Conservation (phyloP, 2,797 vertebrate species). For the Lophius americanus region DNA sequence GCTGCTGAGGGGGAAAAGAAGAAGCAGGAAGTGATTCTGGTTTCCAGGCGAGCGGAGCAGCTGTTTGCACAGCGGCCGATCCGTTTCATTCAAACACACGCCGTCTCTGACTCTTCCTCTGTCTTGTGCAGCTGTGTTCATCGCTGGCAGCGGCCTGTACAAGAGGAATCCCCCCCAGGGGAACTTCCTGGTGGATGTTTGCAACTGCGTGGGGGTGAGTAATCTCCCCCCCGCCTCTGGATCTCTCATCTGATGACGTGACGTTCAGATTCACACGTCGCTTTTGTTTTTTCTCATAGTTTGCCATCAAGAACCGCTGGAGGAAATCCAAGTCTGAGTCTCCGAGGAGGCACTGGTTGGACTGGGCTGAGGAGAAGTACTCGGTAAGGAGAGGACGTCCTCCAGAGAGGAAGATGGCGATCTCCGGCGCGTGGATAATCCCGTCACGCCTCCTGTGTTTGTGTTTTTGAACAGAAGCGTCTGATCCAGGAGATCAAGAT, state of each 20-base stretch:
- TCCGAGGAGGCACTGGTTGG: constrained; percentile 90
- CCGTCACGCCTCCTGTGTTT: background rate
- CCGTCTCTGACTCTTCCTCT: constrained; percentile 15
- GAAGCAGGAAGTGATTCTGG: no score
- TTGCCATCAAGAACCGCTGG: constrained; percentile 89
- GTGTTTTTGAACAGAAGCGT: constrained; percentile 80
- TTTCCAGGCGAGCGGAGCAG: background rate
- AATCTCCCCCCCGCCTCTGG: background rate
- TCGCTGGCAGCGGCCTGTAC: constrained; percentile 90
- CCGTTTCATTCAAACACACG: background rate
- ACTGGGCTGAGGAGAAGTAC: constrained; percentile 95
- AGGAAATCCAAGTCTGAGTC: constrained; percentile 74
- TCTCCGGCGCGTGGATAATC: background rate
- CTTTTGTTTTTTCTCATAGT: constrained; percentile 73
- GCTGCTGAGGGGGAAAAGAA: no score
- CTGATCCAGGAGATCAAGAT: constrained; percentile 94
- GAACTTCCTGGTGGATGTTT: constrained; percentile 89
- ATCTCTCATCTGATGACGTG: background rate
- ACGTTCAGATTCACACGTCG: background rate
- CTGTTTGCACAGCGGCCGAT: constrained; percentile 6
- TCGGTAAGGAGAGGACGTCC: constrained; percentile 73
- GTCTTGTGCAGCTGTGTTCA: constrained; percentile 89
- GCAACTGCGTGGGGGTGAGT: constrained; percentile 91
- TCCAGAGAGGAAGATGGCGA: background rate
- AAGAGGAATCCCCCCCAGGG: constrained; percentile 90